Base-by-base conservation (phyloP, 2,888 invertebrate genomes). In the Ceramica pisi region DNA sequence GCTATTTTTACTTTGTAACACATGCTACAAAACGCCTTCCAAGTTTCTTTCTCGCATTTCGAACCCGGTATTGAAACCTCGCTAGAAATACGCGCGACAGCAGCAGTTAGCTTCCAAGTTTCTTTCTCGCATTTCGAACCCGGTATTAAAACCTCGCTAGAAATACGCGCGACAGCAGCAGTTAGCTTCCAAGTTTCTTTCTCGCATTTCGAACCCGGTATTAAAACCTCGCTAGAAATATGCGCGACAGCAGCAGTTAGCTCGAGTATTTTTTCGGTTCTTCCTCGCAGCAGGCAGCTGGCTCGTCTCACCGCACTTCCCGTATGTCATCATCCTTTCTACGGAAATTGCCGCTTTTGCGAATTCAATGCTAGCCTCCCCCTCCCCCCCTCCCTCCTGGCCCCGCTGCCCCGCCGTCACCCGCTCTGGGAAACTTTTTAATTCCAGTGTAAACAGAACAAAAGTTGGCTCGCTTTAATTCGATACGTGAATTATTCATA, bases 401-500 rank as follows among this genome's bases (percentile, higher is more conserved):
- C 31, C 8, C 53, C 57, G 50, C 56, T 38, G 61, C 53, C 41
- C 69, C 65, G 8, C 67, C 68, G 44, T 46, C 65, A 41, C 74
- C 57, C 70, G 62, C 38, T 69, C 59, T 46, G 55, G 62, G 67
- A 81, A 90, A 90, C 86, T 90, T 90, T 89, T 89, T 86, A 88
- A 91, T 89, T 89, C 85, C 86, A 88, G 84, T 85, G 88, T 87
- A 87, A 90, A 88, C 90, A 86, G 86, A 86, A 86, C 87, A 86
- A 87, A 90, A 89, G 85, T 88, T 87, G 86, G 71, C 72, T 78
- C 85, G 85, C 81, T 87, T 88, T 88, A 88, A 90, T 90, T 89
- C 88, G 81, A 89, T 87, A 86, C 86, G 84, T 88, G 88, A 89
- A 91, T 90, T 88, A 90, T 91, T 91, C 89, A 91, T 90, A 88